Evolutionary conservation across 2,888 invertebrate genomes (phyloP).

Genomic region (Acholoe squamosa): DNA sequence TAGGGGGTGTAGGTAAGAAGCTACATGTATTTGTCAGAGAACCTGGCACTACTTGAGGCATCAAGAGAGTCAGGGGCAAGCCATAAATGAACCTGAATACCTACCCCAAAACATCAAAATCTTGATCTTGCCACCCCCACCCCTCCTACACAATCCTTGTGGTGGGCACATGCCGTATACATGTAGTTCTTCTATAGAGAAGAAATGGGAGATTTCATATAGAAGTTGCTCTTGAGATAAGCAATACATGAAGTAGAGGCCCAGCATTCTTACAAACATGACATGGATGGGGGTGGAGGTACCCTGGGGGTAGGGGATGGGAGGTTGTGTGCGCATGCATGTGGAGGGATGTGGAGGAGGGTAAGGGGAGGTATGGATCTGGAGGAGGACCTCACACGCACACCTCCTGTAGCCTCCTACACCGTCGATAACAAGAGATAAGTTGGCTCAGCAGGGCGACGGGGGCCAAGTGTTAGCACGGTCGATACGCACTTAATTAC

Average conservation of each 20-base stretch:
- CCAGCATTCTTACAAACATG: background rate
- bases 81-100: too few species aligned
- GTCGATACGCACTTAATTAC: constrained; percentile 52
- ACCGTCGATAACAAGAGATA: constrained; percentile 46
- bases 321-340: background rate
- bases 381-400: constrained; percentile 43
- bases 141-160: too few species aligned
- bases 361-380: constrained; percentile 24
- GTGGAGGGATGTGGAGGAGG: background rate
- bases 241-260: too few species aligned
- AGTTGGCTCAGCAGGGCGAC: constrained; percentile 5
- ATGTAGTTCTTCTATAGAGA: too few species aligned
- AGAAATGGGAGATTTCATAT: too few species aligned
- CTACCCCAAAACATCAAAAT: too few species aligned
- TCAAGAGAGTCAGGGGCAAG: too few species aligned
- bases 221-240: too few species aligned
- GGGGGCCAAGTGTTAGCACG: constrained; percentile 39
- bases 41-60: too few species aligned
- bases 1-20: background rate
- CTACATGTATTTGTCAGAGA: too few species aligned
- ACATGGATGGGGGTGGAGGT: background rate
- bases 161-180: too few species aligned
- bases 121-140: too few species aligned
- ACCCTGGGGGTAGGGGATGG: background rate
- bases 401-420: constrained; percentile 19